Conservation (phyloP, 2,888 invertebrate genomes). For the Thymelicus acteon region DNA sequence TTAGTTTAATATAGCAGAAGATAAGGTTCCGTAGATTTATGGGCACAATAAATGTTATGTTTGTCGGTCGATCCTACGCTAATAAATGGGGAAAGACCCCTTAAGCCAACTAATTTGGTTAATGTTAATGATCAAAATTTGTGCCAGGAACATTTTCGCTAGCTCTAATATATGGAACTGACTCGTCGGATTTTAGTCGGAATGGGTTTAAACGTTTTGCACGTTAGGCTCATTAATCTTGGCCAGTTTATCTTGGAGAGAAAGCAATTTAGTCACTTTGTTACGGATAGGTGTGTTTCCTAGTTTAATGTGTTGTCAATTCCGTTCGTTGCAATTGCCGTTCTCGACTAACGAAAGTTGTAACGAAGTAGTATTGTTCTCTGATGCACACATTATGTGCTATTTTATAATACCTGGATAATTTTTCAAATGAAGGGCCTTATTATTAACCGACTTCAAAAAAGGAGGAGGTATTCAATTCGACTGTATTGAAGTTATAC, state of each 20-base stretch:
- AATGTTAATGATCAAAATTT: conserved; percentile 82
- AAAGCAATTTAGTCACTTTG: conserved; percentile 54
- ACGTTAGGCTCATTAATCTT: conserved; percentile 84
- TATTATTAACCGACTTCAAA: no score
- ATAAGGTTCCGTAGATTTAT: not conserved
- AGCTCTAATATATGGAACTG: conserved; percentile 83
- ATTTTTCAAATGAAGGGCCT: no score
- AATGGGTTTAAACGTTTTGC: conserved; percentile 84
- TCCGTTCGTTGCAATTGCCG: conserved; percentile 10
- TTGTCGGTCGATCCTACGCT: conserved; percentile 7
- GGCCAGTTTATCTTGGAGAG: conserved; percentile 77
- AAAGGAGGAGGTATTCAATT: no score
- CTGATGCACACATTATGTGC: not conserved
- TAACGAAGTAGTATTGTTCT: not conserved
- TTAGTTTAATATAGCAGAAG: no score
- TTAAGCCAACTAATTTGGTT: conserved; percentile 82
- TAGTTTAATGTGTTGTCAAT: conserved; percentile 36
- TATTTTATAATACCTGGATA: no score
- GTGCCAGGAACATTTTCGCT: conserved; percentile 77
- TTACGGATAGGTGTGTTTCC: conserved; percentile 42
- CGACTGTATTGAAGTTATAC: no score
- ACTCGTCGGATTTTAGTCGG: conserved; percentile 83
- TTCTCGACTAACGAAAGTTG: not conserved
- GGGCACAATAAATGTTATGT: not conserved
- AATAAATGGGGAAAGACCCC: conserved; percentile 46